Evolutionary conservation across 2,888 invertebrate species (phyloP), one percentile per base, ranked within the genome.

Genomic region (Myopa testacea): DNA sequence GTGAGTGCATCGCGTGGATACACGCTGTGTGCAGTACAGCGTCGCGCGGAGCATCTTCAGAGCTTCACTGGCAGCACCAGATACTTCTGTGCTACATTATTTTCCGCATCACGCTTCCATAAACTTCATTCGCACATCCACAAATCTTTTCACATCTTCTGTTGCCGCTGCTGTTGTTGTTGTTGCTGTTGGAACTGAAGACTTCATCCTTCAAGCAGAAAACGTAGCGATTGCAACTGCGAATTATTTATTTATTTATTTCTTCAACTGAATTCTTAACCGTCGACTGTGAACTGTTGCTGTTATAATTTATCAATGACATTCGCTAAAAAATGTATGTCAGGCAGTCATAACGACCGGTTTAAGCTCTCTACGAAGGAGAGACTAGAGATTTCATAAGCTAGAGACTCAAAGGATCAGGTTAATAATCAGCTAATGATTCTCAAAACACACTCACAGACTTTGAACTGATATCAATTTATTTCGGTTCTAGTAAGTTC

Each of bases 41-140:
- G 55, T 16, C 2, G 55, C 55, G 10, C 16, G 8, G 26, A n/a
- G 12, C 38, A 67, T 38, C 40, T 40, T 37, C 67, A 67, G 67
- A 19, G 67, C 38, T 45, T 38, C 37, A 16, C 4, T 67, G 38
- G 19, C n/a, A 55, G 55, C 50, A 10, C 52, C n/a, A 70, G 70
- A 58, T 34, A 69, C 69, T 69, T 71, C 45, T 63, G 63, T 71
- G 71, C 52, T 62, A 71, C 76, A 76, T 76, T 65, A 76, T 76
- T 76, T 76, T 76, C 76, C 76, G 76, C 76, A 76, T 76, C 76
- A 71, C 76, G 76, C 76, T 76, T 71, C 76, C 63, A 65, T 76
- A 76, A 72, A 76, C 71, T 76, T 65, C 65, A 71, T 75, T 69
- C 75, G 38, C 75, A 75, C 74, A 75, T 75, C 68, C 69, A 69